These are phyloP conservation scores for Urosaurus nigricauda DNA, from an alignment of 2,797 vertebrate species.

Conservation along the genomic window DNA sequence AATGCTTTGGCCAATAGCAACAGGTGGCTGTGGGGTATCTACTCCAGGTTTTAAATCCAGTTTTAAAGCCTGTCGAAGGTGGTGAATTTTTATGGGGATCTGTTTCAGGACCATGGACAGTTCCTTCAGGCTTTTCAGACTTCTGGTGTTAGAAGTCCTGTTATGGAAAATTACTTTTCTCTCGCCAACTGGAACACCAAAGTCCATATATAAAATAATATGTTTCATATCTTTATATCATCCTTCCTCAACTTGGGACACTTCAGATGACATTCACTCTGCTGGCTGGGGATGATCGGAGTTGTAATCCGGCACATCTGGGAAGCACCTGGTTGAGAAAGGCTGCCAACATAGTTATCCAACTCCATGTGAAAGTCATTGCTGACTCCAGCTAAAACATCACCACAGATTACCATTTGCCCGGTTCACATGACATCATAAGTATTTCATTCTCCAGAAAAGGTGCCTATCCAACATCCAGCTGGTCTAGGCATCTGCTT, in stretches of 20 bases:
- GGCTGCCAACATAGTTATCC: background rate
- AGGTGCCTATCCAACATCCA: background rate
- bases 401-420: background rate
- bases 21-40: too few relatives aligned
- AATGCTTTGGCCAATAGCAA: background rate
- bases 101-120: too few relatives aligned
- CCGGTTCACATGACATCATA: background rate
- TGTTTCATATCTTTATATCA: background rate
- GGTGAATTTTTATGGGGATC: too few relatives aligned
- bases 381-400: background rate
- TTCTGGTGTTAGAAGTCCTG: background rate
- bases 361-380: background rate
- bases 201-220: background rate
- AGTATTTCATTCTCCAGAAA: background rate
- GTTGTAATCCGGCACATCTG: too few relatives aligned
- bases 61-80: too few relatives aligned
- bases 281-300: too few relatives aligned
- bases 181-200: background rate
- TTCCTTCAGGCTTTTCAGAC: too few relatives aligned
- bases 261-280: background rate
- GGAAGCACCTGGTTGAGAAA: too few relatives aligned
- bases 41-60: too few relatives aligned
- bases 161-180: background rate
- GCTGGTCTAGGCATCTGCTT: background rate
- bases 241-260: background rate